Percentiles rank a stretch among this genome's conserved stretches.
phyloP scores from a whole-genome alignment of 1,140 invertebrate genomes.

The Drosophila serrata region DNA sequence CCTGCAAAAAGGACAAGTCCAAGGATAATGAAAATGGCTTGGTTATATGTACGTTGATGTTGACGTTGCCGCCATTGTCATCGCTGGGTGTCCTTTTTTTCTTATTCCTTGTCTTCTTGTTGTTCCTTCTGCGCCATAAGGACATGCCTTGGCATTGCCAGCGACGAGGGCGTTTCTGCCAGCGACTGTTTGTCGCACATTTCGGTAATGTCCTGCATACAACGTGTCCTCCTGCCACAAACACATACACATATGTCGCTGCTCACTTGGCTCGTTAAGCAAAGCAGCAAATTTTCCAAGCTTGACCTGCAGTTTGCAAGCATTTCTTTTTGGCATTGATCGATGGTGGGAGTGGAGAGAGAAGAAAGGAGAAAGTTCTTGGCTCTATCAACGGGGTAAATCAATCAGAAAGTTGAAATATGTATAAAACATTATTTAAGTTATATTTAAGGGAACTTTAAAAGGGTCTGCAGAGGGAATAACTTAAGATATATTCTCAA shows the following conservation, averaged over 20 bases:
- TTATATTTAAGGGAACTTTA: neutral
- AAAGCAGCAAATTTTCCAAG: conserved; percentile 27
- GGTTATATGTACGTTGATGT: conserved; percentile 45
- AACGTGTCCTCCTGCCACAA: conserved; percentile 14
- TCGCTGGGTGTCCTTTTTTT: conserved; percentile 30
- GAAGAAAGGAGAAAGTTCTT: neutral
- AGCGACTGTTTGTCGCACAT: conserved; percentile 57
- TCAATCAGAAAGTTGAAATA: neutral
- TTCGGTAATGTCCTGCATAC: conserved; percentile 49
- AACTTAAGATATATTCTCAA: neutral
- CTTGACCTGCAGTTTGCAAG: conserved; percentile 27
- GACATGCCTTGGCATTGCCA: conserved; percentile 26
- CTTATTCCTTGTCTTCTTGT: conserved; percentile 12
- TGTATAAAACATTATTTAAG: neutral
- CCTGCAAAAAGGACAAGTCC: conserved; percentile 62
- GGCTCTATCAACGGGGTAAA: neutral
- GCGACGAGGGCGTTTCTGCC: conserved; percentile 41
- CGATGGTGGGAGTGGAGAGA: conserved; percentile 20
- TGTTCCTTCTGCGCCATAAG: conserved; percentile 25
- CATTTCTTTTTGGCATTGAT: conserved; percentile 32
- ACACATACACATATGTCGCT: conserved; percentile 5
- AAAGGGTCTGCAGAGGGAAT: neutral
- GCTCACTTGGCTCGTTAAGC: conserved; percentile 42
- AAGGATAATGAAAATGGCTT: conserved; percentile 76
- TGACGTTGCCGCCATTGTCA: conserved; percentile 55